phyloP scores from a whole-genome alignment of 2,113 vertebrate species.

The Taxidea taxus region DNA sequence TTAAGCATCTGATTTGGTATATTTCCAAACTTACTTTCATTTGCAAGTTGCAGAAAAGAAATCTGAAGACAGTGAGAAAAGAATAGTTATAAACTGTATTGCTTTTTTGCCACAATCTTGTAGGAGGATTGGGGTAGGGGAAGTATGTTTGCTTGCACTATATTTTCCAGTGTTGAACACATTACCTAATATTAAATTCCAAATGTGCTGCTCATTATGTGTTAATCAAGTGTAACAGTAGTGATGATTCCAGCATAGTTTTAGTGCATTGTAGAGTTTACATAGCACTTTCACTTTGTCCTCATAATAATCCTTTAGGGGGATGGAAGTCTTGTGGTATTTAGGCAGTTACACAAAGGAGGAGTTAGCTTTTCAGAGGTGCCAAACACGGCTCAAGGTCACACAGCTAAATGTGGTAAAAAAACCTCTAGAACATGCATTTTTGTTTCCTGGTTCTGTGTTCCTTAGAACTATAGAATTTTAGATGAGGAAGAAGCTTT shows the following conservation, averaged over 20 bases:
- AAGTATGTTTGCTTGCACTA: neutral
- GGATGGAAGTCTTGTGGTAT: neutral
- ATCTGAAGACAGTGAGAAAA: neutral
- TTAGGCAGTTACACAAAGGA: constrained; percentile 1
- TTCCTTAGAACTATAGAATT: constrained; percentile 29
- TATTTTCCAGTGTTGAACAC: neutral
- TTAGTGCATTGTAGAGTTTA: neutral
- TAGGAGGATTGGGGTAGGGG: neutral
- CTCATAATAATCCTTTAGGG: constrained; percentile 6
- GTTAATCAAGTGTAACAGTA: constrained; percentile 16
- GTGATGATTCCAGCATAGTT: constrained; percentile 20
- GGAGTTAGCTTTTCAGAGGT: neutral
- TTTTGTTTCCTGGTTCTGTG: constrained; percentile 9
- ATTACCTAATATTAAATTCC: constrained; percentile 14
- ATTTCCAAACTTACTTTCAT: constrained; percentile 31
- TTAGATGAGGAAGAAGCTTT: neutral
- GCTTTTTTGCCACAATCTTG: neutral
- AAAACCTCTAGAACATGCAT: neutral
- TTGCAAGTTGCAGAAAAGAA: constrained; percentile 33
- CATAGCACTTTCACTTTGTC: neutral
- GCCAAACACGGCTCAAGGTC: neutral
- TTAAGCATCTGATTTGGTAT: constrained; percentile 28
- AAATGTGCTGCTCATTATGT: neutral
- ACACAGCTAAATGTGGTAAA: constrained; percentile 2
- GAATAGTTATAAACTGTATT: neutral